phyloP scores from a whole-genome alignment of 2,888 invertebrate genomes.

The Scaptomyza caliginosa region DNA sequence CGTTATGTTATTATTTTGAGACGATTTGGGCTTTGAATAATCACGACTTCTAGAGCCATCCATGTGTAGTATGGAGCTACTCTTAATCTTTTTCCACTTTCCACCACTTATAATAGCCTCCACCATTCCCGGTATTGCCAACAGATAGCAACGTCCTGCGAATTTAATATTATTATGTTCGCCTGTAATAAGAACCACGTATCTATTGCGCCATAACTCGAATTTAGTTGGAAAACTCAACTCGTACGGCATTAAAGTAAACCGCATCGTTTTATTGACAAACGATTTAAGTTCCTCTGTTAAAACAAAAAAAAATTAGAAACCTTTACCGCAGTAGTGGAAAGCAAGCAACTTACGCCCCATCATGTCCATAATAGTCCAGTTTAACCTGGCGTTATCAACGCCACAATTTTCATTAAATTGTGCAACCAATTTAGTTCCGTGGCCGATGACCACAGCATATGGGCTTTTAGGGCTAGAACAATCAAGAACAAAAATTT shows the following conservation, averaged over 20 bases:
- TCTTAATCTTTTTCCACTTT: rapidly evolving
- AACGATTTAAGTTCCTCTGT: neutral
- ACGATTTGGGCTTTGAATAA: conserved; percentile 35
- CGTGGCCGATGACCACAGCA: neutral
- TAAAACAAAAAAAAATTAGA: neutral
- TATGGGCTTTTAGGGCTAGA: neutral
- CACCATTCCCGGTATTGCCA: neutral
- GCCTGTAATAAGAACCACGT: conserved; percentile 31
- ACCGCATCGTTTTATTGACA: neutral
- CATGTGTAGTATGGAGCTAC: neutral
- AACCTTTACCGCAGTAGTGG: neutral
- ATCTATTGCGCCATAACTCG: conserved; percentile 21
- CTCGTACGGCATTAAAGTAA: conserved; percentile 20
- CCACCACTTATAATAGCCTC: conserved; percentile 56
- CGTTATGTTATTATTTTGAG: rapidly evolving
- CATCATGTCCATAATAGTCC: conserved; percentile 24
- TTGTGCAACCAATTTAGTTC: neutral
- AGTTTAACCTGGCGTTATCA: conserved; percentile 2
- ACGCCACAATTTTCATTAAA: neutral
- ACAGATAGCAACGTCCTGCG: conserved; percentile 51
- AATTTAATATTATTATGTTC: neutral
- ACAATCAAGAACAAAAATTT: conserved; percentile 2
- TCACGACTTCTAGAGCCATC: conserved; percentile 57
- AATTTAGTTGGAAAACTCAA: neutral
- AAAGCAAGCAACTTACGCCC: conserved; percentile 12